Evolutionary conservation across 2,797 vertebrate genomes (phyloP), one percentile per base, ranked within the genome.

Genomic region (Trachurus trachurus): DNA sequence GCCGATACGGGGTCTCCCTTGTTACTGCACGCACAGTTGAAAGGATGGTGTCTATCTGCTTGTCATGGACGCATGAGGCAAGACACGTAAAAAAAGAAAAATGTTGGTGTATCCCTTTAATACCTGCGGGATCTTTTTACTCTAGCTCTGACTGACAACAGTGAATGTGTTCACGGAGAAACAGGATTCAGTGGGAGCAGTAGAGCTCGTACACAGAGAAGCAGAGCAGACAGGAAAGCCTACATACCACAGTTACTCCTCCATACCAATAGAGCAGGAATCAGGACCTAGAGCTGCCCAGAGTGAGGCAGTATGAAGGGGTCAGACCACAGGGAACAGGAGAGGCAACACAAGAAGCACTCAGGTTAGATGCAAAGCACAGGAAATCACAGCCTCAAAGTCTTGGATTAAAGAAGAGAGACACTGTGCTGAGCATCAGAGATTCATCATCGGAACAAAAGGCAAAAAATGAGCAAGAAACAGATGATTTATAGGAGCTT

Each of bases 221-320:
- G 82, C 73, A 79, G 81, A 87, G 87, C 88, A 79, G 92, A 90
- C 76, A 91, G 85, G 77, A 89, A 87, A 91, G 85, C 87, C 87
- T 88, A 97, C 97, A 71, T 97, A 98, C 97, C 97, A 91, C 89
- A 85, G 90, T 98, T 96, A 99, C 87, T 99, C 97, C 94, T 98
- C 98, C 96, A 97, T 95, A 95, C 97, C 97, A 94, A 98, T 94
- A 95, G 97, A 98, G 94, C 97, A 97, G 96, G 97, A 96, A 89
- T 98, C 97, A 4, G 97, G 96, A 95, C 96, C 97, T 90, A 97
- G 94, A 92, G 97, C 97, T 99, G 96, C 88, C 93, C 95, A 92
- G 84, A 94, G 90, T 80, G 96, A 93, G 91, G 87, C n/a, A 44
- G 83, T 34, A 67, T 4, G 39, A 73, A 90, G 69, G 71, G 81